These are phyloP conservation scores for Dastarcus helophoroides DNA, from an alignment of 2,888 invertebrate genomes.

Conservation along the genomic window DNA sequence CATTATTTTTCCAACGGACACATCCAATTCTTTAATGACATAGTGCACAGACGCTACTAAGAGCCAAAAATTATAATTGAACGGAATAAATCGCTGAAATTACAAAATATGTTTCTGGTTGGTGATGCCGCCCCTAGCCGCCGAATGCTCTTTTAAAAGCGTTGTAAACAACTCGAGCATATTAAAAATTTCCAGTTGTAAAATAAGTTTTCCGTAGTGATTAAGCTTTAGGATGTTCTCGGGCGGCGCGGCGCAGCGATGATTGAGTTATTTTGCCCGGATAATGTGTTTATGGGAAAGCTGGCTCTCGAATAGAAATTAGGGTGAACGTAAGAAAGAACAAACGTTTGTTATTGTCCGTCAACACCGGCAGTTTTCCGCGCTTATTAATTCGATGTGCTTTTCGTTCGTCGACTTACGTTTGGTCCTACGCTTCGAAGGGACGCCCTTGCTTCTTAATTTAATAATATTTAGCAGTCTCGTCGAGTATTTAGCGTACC, in stretches of 20 bases:
- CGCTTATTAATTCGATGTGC: constrained; percentile 19
- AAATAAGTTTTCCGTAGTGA: no score
- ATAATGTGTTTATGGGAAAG: no score
- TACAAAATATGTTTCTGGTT: no score
- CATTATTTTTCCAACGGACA: constrained; percentile 14
- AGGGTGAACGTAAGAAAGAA: no score
- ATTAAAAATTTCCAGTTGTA: no score
- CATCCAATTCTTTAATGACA: constrained; percentile 21
- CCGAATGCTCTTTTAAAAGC: no score
- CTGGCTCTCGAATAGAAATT: no score
- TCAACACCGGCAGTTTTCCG: constrained; percentile 15
- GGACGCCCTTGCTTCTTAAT: constrained; percentile 34
- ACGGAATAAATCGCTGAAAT: constrained; percentile 22
- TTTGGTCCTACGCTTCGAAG: constrained; percentile 27
- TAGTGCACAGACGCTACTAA: constrained; percentile 20
- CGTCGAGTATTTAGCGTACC: constrained; percentile 30
- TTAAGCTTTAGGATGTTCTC: no score
- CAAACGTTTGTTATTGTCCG: constrained; percentile 16
- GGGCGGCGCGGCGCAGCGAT: no score
- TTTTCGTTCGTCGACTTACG: constrained; percentile 8
- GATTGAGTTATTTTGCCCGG: no score
- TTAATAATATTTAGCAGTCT: constrained; percentile 34
- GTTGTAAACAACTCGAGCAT: no score
- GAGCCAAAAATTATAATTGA: constrained; percentile 31
- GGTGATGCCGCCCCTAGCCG: no score